A percentile compares a stretch with the other conserved stretches of the same genome.
These are phyloP conservation scores for Peromyscus attwateri DNA, from an alignment of 2,797 vertebrate species.

Conservation along the genomic window DNA sequence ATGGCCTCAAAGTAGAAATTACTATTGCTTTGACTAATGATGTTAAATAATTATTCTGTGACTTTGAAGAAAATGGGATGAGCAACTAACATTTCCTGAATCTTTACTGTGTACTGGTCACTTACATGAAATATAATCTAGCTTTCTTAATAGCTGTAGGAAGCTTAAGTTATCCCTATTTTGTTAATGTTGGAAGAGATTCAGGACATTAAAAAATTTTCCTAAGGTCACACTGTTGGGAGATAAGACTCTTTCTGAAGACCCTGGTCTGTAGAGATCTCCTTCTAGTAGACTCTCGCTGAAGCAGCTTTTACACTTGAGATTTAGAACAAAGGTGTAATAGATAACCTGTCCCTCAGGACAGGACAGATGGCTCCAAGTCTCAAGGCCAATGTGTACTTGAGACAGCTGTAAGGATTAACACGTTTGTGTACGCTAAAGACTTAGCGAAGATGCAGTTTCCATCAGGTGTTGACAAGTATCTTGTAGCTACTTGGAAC, in stretches of 20 bases:
- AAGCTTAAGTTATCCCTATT: neutral
- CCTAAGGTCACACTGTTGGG: neutral
- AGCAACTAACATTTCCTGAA: conserved; percentile 31
- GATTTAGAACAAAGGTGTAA: neutral
- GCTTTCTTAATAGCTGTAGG: neutral
- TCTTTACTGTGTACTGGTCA: neutral
- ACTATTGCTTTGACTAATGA: neutral
- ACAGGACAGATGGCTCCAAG: neutral
- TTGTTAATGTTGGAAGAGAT: neutral
- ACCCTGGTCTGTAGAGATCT: neutral
- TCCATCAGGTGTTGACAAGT: neutral
- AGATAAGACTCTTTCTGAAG: neutral
- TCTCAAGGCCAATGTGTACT: neutral
- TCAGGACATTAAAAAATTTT: neutral
- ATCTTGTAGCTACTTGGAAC: conserved; percentile 57
- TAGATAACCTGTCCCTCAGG: neutral
- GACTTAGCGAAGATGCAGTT: neutral
- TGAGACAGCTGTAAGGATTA: conserved; percentile 19
- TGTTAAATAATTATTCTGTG: conserved; percentile 20
- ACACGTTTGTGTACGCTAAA: neutral
- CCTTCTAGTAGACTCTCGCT: neutral
- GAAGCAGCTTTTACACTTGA: neutral
- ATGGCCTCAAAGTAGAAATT: neutral
- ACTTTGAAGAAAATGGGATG: neutral
- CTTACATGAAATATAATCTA: neutral